Evolutionary conservation across 2,113 vertebrate genomes (phyloP), one percentile per base, ranked within the genome.

Genomic region (Empidonax alnorum): DNA sequence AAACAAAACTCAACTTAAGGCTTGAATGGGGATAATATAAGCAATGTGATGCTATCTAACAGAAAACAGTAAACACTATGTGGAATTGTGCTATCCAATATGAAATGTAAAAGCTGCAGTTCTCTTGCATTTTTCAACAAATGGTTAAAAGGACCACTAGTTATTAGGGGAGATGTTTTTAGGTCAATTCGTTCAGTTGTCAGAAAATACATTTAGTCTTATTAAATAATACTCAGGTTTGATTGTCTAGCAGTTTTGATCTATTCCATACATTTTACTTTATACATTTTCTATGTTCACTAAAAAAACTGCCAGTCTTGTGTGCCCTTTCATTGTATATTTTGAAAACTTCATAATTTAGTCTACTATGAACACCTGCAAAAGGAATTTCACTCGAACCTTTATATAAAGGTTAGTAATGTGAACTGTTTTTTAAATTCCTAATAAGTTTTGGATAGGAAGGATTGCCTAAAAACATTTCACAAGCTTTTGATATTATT

Each of bases 151-250:
- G 98, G 97, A 98, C 97, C 98, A 98, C 94, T 94, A 79, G 91
- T 97, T 98, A 94, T 89, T 95, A 79, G 91, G 73, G 92, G 96
- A 97, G 95, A 96, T 97, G 94, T 98, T 97, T 98, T 97, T 97
- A 98, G 97, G 97, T 96, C 97, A 97, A 75, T 98, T 98, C 95
- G 63, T 96, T 98, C 89, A 90, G 39, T 91, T 97, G 78, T 97
- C 93, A 97, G 84, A 96, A 95, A 92, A 86, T 91, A 68, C 25
- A 75, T 72, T 90, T 95, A 96, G 92, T 98, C 95, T 95, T 98
- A 95, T 78, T 97, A 73, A 97, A 90, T 66, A 82, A 98, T 96
- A 97, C 98, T 98, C 98, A 98, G 98, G 98, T 97, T 98, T 98
- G 89, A 96, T 97, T 1, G 50, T 98, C 91, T 96, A 92, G 83